Evolutionary conservation across 2,888 invertebrate species (phyloP).

Genomic region (Scrobipalpa costella): DNA sequence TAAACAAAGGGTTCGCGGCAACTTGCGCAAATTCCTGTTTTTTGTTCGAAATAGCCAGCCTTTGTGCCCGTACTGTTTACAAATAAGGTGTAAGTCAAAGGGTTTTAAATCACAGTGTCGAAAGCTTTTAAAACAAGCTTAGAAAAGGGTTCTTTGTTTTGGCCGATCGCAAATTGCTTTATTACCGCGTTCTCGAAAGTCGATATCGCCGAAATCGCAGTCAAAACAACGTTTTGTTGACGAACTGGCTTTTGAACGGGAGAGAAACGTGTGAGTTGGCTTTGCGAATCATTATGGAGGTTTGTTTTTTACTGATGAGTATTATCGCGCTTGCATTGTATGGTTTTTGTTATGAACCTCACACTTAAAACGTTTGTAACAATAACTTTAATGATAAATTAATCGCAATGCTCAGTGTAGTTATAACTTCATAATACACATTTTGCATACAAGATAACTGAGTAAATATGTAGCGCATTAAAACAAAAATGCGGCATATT

Average conservation of each 20-base stretch:
- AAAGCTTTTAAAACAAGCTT: conserved; percentile 79
- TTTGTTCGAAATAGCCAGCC: conserved; percentile 64
- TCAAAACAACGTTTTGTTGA: conserved; percentile 73
- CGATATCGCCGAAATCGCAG: conserved; percentile 75
- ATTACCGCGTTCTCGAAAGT: conserved; percentile 74
- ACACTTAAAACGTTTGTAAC: no score
- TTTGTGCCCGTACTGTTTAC: conserved; percentile 76
- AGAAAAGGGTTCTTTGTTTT: conserved; percentile 77
- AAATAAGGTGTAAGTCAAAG: conserved; percentile 77
- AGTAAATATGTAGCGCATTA: no score
- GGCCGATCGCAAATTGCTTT: conserved; percentile 77
- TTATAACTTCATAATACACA: no score
- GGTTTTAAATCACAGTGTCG: conserved; percentile 79
- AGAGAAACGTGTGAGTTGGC: conserved; percentile 19
- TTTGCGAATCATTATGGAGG: neutral
- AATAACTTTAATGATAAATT: no score
- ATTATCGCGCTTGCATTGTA: neutral
- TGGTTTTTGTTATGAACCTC: no score
- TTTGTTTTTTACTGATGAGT: neutral
- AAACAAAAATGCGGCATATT: no score
- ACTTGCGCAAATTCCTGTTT: conserved; percentile 74
- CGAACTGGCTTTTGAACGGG: conserved; percentile 43
- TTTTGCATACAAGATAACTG: no score
- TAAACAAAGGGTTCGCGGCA: conserved; percentile 69
- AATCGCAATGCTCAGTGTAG: no score